phyloP scores from a whole-genome alignment of 2,888 invertebrate species.

The Belgica antarctica region DNA sequence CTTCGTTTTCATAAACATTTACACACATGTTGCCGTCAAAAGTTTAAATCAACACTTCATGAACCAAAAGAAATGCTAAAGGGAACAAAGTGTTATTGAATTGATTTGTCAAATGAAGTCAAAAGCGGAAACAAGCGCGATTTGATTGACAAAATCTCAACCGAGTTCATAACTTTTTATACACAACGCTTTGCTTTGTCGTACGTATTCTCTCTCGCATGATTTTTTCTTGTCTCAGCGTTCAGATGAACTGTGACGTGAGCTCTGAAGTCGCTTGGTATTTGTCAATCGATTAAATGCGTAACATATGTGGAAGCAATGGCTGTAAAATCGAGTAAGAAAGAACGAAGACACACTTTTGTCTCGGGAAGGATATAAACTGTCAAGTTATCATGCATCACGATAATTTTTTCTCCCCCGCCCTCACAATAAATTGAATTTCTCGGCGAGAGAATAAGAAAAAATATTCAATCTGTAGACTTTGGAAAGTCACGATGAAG shows the following conservation, averaged over 20 bases:
- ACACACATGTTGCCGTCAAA: slow-evolving; percentile 34
- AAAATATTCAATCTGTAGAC: background rate
- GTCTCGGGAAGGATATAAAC: slow-evolving; percentile 37
- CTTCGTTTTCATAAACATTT: slow-evolving; percentile 14
- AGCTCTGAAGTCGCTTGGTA: slow-evolving; percentile 35
- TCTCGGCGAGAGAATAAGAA: slow-evolving; percentile 6
- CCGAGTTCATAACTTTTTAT: slow-evolving; percentile 13
- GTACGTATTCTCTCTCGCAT: too few species aligned
- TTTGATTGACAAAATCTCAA: slow-evolving; percentile 28
- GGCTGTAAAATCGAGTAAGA: background rate
- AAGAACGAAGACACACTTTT: background rate
- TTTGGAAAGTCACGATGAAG: background rate
- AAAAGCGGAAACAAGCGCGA: background rate
- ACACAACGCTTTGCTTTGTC: background rate
- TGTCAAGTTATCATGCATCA: slow-evolving; percentile 42
- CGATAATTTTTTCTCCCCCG: background rate
- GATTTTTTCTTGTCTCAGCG: background rate
- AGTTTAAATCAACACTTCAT: slow-evolving; percentile 37
- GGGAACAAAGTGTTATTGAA: background rate
- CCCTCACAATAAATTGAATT: slow-evolving; percentile 1
- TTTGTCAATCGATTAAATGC: slow-evolving; percentile 42
- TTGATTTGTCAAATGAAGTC: background rate
- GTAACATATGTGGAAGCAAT: slow-evolving; percentile 27
- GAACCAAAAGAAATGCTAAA: slow-evolving; percentile 10
- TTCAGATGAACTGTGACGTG: background rate